Percentiles rank a stretch among this genome's conserved stretches.
phyloP scores from a whole-genome alignment of 1,140 invertebrate genomes.

The Saxidomus purpurata region DNA sequence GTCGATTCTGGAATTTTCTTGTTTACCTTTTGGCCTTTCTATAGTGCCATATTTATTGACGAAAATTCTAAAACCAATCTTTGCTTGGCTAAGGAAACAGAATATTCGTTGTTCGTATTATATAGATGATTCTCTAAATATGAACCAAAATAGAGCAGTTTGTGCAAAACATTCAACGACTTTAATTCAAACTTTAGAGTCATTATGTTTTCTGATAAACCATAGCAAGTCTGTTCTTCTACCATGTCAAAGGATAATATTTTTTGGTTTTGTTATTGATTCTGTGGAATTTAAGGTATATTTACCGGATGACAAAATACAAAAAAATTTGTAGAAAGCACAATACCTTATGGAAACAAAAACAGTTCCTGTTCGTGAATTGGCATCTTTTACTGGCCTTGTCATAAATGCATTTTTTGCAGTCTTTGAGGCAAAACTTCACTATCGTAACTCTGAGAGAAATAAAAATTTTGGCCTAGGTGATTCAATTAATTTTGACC shows the following conservation, averaged over 20 bases:
- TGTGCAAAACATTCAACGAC: conserved; percentile 19
- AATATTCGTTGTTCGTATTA: conserved; percentile 65
- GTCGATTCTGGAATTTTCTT: neutral
- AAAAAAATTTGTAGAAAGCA: conserved; percentile 27
- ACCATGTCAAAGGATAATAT: conserved; percentile 50
- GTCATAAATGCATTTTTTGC: conserved; percentile 60
- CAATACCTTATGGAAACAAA: neutral
- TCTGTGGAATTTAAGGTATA: conserved; percentile 65
- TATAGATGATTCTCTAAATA: conserved; percentile 67
- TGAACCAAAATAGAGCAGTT: conserved; percentile 24
- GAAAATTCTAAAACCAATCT: conserved; percentile 61
- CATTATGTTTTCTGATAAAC: conserved; percentile 61
- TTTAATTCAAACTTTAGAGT: no score
- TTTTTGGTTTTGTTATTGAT: conserved; percentile 68
- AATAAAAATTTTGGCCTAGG: conserved; percentile 40
- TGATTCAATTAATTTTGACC: conserved; percentile 54
- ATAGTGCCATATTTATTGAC: conserved; percentile 53
- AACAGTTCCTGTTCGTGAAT: conserved; percentile 7
- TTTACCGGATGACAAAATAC: conserved; percentile 61
- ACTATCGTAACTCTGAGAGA: conserved; percentile 57
- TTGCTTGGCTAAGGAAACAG: conserved; percentile 41
- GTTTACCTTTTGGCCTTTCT: no score
- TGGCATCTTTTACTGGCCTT: conserved; percentile 58
- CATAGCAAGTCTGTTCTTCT: conserved; percentile 50
- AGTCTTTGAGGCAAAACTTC: conserved; percentile 43